A percentile compares a stretch with the other conserved stretches of the same genome.
phyloP scores from a whole-genome alignment of 2,888 invertebrate genomes.

The Phania funesta region DNA sequence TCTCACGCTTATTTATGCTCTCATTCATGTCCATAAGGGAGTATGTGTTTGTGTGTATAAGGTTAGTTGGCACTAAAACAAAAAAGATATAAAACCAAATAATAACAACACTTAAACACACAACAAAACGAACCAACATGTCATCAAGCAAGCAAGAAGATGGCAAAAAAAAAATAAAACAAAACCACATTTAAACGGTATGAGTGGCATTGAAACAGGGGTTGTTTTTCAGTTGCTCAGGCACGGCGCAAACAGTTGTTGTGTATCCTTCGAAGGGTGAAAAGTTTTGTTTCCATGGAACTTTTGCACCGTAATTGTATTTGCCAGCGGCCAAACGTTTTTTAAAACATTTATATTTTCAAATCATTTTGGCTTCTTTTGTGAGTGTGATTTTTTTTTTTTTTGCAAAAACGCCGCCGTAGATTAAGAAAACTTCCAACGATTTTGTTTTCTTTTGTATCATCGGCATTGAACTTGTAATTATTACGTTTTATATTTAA shows the following conservation, averaged over 20 bases:
- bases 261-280: slow-evolving; percentile 81
- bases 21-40: slow-evolving; percentile 23
- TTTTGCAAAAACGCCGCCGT: slow-evolving; percentile 59
- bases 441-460: slow-evolving; percentile 7
- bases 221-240: slow-evolving; percentile 76
- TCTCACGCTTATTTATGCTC: not conserved
- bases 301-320: slow-evolving; percentile 76
- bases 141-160: slow-evolving; percentile 22
- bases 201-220: slow-evolving; percentile 70
- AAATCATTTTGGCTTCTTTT: slow-evolving; percentile 53
- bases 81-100: slow-evolving; percentile 24
- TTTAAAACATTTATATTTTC: slow-evolving; percentile 69
- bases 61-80: slow-evolving; percentile 26
- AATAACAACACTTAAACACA: slow-evolving; percentile 20
- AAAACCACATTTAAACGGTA: slow-evolving; percentile 42
- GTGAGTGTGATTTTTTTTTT: slow-evolving; percentile 42
- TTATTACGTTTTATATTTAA: slow-evolving; percentile 23
- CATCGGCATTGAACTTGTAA: not conserved
- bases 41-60: not conserved
- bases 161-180: slow-evolving; percentile 35
- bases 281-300: slow-evolving; percentile 78
- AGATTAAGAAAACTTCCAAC: slow-evolving; percentile 43
- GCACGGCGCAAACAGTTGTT: slow-evolving; percentile 79
- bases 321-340: slow-evolving; percentile 71
- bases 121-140: slow-evolving; percentile 45